Evolutionary conservation across 2,888 invertebrate genomes (phyloP), one percentile per base, ranked within the genome.

Genomic region (Caenorhabditis sp.): DNA sequence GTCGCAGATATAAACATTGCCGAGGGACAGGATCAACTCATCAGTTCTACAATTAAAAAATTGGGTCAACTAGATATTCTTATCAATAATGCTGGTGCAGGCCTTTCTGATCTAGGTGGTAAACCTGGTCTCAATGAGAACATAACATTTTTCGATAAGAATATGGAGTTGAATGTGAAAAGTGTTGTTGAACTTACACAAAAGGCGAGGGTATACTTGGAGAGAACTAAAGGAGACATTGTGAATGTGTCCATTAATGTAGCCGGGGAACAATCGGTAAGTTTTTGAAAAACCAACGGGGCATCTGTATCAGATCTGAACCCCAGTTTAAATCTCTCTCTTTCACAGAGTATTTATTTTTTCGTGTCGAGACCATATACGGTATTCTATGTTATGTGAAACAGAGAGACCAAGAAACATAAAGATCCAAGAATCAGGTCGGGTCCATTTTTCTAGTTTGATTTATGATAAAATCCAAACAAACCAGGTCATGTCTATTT

Each of bases 171-270:
- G 21, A 65, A 70, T 43, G 23, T 70, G 14, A 26, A 53, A 62
- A 71, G 20, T 59, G 59, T 43, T 59, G 60, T 36, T 63, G 50
- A 50, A 14, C 60, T 14, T 60, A n/a, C n/a, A n/a, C 56, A 70
- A 17, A 61, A 73, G 26, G 64, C 61, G 17, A 54, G 70, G 17
- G 73, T 73, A 8, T 52, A 70, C 56, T 31, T 77, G 57, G 58
- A 57, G 14, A 52, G 63, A 20, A 64, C 77, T 0, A 64, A 73
- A 50, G 77, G 77, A 58, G 77, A 73, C 49, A 60, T 77, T 17
- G 59, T 77, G 1, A 77, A 64, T 61, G 62, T 73, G 14, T 70
- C 70, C 17, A 67, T 64, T 12, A 70, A 73, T 14, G 66, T 59
- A 36, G 50, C 65, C 0, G 61, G 61, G 49, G 59, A 26, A 31